These are phyloP conservation scores for Meloidogyne hapla DNA, from an alignment of 1,140 invertebrate genomes.

Conservation along the genomic window DNA sequence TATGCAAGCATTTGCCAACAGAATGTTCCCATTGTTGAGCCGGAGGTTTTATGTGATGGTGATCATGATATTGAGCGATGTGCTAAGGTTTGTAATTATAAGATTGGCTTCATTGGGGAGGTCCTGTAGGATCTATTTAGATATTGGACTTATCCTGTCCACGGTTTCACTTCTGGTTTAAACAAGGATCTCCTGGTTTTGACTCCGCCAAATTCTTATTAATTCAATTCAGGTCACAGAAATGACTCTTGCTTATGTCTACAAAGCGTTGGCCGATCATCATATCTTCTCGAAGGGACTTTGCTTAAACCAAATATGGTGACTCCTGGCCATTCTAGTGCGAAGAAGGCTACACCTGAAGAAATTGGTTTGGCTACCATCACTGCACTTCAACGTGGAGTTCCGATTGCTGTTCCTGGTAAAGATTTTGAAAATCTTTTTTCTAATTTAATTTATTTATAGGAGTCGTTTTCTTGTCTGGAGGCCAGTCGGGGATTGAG, in stretches of 20 bases:
- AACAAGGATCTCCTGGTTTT: no score
- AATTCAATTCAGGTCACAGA: slow-evolving; percentile 53
- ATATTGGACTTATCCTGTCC: no score
- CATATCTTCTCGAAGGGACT: slow-evolving; percentile 97
- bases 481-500: slow-evolving; percentile 94
- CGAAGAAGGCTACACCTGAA: slow-evolving; percentile 74
- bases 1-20: slow-evolving; percentile 92
- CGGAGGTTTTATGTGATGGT: slow-evolving; percentile 84
- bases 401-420: slow-evolving; percentile 87
- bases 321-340: slow-evolving; percentile 77
- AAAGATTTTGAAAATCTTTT: slow-evolving; percentile 13
- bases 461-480: slow-evolving; percentile 90
- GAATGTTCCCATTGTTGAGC: slow-evolving; percentile 95
- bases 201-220: no score
- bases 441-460: slow-evolving; percentile 37
- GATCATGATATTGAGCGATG: slow-evolving; percentile 86
- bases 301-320: slow-evolving; percentile 98
- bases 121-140: no score
- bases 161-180: no score
- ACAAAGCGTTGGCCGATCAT: slow-evolving; percentile 95
- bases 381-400: slow-evolving; percentile 80
- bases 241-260: slow-evolving; percentile 82
- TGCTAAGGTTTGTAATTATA: slow-evolving; percentile 81
- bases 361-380: slow-evolving; percentile 82
- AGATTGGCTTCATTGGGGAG: no score